These are phyloP conservation scores for Enteromius trimaculatus DNA, from an alignment of 2,797 vertebrate genomes.

Conservation along the genomic window DNA sequence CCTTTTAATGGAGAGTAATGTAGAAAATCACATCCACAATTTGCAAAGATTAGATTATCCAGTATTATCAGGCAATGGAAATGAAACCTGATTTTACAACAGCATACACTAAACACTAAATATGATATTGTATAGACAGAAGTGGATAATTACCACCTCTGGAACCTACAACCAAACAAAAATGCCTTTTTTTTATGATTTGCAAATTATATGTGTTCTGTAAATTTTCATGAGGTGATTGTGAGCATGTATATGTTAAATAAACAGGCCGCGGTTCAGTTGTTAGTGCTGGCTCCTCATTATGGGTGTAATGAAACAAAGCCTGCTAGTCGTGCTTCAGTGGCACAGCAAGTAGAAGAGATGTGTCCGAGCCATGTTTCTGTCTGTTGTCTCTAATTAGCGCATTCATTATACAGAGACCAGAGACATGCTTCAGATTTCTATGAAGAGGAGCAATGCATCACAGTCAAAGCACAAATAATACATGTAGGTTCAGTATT, in stretches of 20 bases:
- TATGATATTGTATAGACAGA: neutral
- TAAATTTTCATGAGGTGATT: slow-evolving; percentile 41
- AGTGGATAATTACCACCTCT: neutral
- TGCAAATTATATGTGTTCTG: neutral
- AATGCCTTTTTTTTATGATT: neutral
- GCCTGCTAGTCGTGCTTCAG: slow-evolving; percentile 51
- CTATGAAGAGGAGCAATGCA: slow-evolving; percentile 37
- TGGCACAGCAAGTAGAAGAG: slow-evolving; percentile 46
- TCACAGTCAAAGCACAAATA: slow-evolving; percentile 43
- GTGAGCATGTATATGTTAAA: slow-evolving; percentile 52
- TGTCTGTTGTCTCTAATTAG: slow-evolving; percentile 61
- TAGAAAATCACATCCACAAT: neutral
- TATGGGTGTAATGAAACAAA: slow-evolving; percentile 62
- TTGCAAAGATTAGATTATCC: neutral
- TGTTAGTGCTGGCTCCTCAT: slow-evolving; percentile 54
- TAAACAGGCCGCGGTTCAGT: slow-evolving; percentile 39
- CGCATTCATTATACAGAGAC: slow-evolving; percentile 55
- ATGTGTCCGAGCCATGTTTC: slow-evolving; percentile 58
- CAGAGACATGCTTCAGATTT: slow-evolving; percentile 32
- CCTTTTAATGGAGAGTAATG: neutral
- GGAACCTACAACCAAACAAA: slow-evolving; percentile 7
- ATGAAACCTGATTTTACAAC: slow-evolving; percentile 3
- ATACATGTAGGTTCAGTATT: slow-evolving; percentile 34
- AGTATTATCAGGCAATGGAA: neutral
- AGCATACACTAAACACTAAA: slow-evolving; percentile 5